Base-by-base conservation (phyloP, 2,888 invertebrate genomes). In the Scaptomyza tumidula region DNA sequence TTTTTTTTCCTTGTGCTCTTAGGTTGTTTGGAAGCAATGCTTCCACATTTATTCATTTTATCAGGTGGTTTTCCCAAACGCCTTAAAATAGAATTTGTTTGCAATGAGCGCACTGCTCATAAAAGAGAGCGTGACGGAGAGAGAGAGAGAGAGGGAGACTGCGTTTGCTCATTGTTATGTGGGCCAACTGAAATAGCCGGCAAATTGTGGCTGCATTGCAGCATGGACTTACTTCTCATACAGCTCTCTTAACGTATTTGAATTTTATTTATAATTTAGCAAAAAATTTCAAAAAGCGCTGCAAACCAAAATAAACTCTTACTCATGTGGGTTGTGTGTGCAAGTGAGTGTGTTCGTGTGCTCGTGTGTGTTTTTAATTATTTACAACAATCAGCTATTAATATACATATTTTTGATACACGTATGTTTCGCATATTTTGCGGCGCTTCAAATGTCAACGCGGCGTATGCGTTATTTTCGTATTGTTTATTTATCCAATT, bases 191-290 rank as follows among this genome's bases (percentile, higher is more conserved):
- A 74, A 77, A 86, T 86, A 86, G 81, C 77, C 83, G 77, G 77
- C 71, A 57, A 75, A 78, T 27, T 64, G 72, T 49, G 60, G 75
- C 75, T 78, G 72, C 75, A 71, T n/a, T 76, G 78, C 80, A 70
- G 64, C 63, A 60, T 75, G 57, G 62, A 67, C 46, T 50, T 14
- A 16, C 9, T 3, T 9, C 66, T 59, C 69, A 58, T 27, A 11
- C 37, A 6, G 35, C 55, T 60, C 62, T 60, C 49, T 56, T 14
- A 24, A 9, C 65, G 52, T 48, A 43, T 61, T 52, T 75, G 64
- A 61, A 56, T 71, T 83, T 80, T 84, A 88, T 86, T 88, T 88
- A 75, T 80, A 86, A 86, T 86, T 84, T 84, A 86, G 86, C 86
- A 46, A 86, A 86, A 70, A 86, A 70, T 61, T 61, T 69, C 44